Evolutionary conservation across 2,113 vertebrate species (phyloP), one percentile per base, ranked within the genome.

Genomic region (Mus pahari): DNA sequence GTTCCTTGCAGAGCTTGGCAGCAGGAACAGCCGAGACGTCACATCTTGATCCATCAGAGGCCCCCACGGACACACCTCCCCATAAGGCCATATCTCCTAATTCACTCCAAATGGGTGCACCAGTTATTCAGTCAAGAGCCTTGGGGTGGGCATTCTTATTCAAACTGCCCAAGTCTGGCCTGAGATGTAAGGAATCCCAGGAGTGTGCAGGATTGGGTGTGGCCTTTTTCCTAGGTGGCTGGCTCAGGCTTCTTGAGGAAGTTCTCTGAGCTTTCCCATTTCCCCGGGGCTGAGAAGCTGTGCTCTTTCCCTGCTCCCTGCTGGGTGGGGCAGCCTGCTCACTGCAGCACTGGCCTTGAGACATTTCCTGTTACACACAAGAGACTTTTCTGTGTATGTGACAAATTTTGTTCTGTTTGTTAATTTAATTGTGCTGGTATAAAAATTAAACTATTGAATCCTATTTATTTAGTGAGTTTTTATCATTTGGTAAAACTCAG

Each of bases 351-450:
- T 66, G 62, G 58, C 79, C 66, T 93, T 36, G 0, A 68, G 48
- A 13, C 45, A 8, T 60, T 94, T 82, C 60, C 45, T 90, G 42
- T 64, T n/a, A 78, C 2, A 26, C 17, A 9, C 36, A 12, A 36
- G 19, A 87, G 36, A 42, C 31, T 83, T 66, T 48, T 81, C 31
- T 58, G 45, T 53, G 45, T 55, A 14, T 77, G 19, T 45, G 53
- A 88, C 50, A 73, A 36, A 48, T 39, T 88, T n/a, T 55, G 19
- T 26, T 28, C 75, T 62, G 2, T 70, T 81, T 64, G 50, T 90
- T 91, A 58, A 71, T 88, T 78, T 71, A 84, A 90, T 87, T 96
- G 31, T 86, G 28, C 89, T 92, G 39, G 7, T 31, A 39, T 45
- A 50, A 66, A 68, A 31, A 9, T 28, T 89, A 75, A 96, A 77